These are phyloP conservation scores for Platichthys stellatus DNA, from an alignment of 2,113 vertebrate genomes.

Conservation along the genomic window DNA sequence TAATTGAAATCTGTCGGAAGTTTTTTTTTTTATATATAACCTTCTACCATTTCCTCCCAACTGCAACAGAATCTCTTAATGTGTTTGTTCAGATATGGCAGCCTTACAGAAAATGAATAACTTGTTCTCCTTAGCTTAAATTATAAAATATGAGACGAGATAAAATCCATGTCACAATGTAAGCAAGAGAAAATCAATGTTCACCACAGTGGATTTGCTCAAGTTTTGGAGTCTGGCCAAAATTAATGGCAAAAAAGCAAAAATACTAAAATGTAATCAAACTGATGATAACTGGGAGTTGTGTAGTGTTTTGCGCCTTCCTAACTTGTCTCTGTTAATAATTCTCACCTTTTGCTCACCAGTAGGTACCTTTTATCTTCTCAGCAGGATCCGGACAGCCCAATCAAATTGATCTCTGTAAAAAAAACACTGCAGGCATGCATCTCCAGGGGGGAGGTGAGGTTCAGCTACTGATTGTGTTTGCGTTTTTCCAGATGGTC, in stretches of 20 bases:
- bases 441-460: conserved; percentile 16
- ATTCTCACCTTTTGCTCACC: conserved; percentile 26
- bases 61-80: conserved; percentile 6
- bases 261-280: conserved; percentile 20
- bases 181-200: conserved; percentile 36
- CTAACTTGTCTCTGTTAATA: conserved; percentile 27
- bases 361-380: conserved; percentile 59
- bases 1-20: conserved; percentile 1
- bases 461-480: conserved; percentile 82
- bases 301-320: neutral
- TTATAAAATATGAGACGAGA: conserved; percentile 41
- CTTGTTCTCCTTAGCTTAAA: neutral
- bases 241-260: conserved; percentile 18
- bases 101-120: neutral
- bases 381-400: conserved; percentile 59
- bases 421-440: conserved; percentile 64
- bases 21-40: neutral
- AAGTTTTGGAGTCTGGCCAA: conserved; percentile 30
- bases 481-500: conserved; percentile 89
- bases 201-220: conserved; percentile 21
- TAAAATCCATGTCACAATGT: conserved; percentile 23
- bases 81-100: conserved; percentile 6
- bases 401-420: conserved; percentile 74
- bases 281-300: conserved; percentile 1
- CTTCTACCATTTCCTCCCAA: conserved; percentile 2